Base-by-base conservation (phyloP, 92 coral and sea anemone species). In the Epizoanthus stellaris region DNA sequence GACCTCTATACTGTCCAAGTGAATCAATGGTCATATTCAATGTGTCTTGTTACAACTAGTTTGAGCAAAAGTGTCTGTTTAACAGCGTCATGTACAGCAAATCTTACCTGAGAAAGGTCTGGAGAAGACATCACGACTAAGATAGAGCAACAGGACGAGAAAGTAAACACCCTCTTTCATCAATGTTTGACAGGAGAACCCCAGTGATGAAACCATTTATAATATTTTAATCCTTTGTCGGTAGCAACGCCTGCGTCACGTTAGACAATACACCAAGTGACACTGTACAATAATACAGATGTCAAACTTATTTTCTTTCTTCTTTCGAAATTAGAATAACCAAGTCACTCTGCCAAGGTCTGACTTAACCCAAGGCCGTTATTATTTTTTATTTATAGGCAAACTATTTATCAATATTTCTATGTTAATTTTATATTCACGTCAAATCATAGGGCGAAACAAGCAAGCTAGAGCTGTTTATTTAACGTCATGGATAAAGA, bases 41-140 rank as follows among this genome's bases (percentile, higher is more conserved):
- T 52, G 10, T 52, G 12, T 9, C 15, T 52, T 52, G 12, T 52
- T 2, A 52, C 12, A 9, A 52, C 2, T 52, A 1, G 10, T 10
- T 9, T 30, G 36, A 30, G 36, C 36, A 30, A 9, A 52, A 52
- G 4, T 42, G 20, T 9, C n/a, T 47, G 11, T 20, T 43, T 72
- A 16, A 40, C 45, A 6, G 54, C 21, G 25, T 16, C 3, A 42
- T 15, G 16, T 42, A 47, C 67, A 2, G 17, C 11, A 38, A 56
- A 75, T 54, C 80, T 75, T 58, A 75, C 80, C 80, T 43, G 23
- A 7, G 11, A 56, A 14, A 36, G 66, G 80, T 15, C 80, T 75
- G 65, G 64, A 75, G 20, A 75, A 36, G 13, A 75, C 80, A 75
- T 36, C 16, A 21, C 64, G 12, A 47, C 59, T 45, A 14, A 14